Evolutionary conservation across 2,113 vertebrate species (phyloP), one percentile per base, ranked within the genome.

Genomic region (Chamaetylas fuelleborni): DNA sequence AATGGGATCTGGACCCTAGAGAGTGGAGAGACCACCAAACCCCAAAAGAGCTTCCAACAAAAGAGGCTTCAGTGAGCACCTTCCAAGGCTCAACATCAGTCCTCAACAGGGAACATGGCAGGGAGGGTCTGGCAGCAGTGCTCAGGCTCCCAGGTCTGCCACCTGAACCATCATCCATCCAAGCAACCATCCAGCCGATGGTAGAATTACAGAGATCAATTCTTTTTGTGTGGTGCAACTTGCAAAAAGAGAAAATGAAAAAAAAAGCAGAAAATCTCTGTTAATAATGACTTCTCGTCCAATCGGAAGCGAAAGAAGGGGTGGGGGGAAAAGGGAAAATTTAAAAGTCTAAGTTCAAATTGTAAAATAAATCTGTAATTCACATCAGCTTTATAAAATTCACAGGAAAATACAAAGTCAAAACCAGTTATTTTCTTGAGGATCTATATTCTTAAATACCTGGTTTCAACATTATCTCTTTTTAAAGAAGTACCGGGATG

Each of bases 401-500:
- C 42, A 12, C 64, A 86, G 67, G 80, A 86, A 95, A 94, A 94
- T 66, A 90, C 78, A 26, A 92, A 81, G 81, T 61, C 77, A 92
- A 93, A 96, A 26, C 82, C 80, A 51, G 80, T 64, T 84, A 94
- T 97, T 96, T 96, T 92, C 92, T 83, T 73, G 42, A 88, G 72
- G 69, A 94, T 94, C 88, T 70, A 60, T 88, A 86, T 17, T 94
- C 92, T 94, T 94, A 92, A 95, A 94, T 82, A 94, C 45, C 87
- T 91, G 69, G 83, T 95, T 95, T 95, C 92, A 90, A 83, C 38
- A 38, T 8, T 76, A 58, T 24, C 42, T 81, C 58, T 71, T 69
- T 61, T 74, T 58, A 73, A 79, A 88, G 76, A 42, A 70, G 42
- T 33, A 73, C 45, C 65, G 33, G 71, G 64, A 65, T 73, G 56